Evolutionary conservation across 1,140 invertebrate genomes (phyloP), one percentile per base, ranked within the genome.

Genomic region (Tetramorium simillimum): DNA sequence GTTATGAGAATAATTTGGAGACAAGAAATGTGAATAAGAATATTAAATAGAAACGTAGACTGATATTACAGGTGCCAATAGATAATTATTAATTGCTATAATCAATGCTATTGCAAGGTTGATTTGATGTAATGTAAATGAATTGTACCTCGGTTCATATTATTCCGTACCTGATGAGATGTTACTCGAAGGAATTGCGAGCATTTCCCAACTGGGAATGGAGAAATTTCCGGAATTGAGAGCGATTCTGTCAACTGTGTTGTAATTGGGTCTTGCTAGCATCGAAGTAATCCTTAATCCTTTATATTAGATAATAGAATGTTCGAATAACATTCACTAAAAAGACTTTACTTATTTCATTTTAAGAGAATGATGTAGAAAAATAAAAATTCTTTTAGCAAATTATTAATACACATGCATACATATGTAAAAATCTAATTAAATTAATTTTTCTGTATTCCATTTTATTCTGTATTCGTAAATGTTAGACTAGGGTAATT

Each of bases 181-280:
- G 69, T 60, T 84, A 62, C 69, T 46, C 69, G 53, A 84, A 84
- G 80, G 80, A 84, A 73, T 84, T 73, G 40, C 24, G 40, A 84
- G 43, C 69, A 75, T 75, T 82, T 84, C 80, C 80, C 80, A 82
- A 62, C 40, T 84, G 80, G 80, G 69, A 81, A 18, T 43, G 51
- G 78, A 70, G 78, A 84, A 84, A 84, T 84, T 84, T 84, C 69
- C 43, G 53, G 28, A 62, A 84, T 84, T 84, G 69, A 84, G 69
- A 58, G 53, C 24, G 49, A 84, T 75, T 84, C 69, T 60, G 56
- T 73, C 69, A 73, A 84, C 69, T 84, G 43, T 49, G 40, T 60
- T n/a, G n/a, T 56, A 51, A 73, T 84, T 84, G 28, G 14, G 40
- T 58, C 40, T 76, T 60, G 77, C 14, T 12, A 53, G n/a, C 24